Evolutionary conservation across 2,888 invertebrate species (phyloP).

Genomic region (Digitonthophagus gazella): DNA sequence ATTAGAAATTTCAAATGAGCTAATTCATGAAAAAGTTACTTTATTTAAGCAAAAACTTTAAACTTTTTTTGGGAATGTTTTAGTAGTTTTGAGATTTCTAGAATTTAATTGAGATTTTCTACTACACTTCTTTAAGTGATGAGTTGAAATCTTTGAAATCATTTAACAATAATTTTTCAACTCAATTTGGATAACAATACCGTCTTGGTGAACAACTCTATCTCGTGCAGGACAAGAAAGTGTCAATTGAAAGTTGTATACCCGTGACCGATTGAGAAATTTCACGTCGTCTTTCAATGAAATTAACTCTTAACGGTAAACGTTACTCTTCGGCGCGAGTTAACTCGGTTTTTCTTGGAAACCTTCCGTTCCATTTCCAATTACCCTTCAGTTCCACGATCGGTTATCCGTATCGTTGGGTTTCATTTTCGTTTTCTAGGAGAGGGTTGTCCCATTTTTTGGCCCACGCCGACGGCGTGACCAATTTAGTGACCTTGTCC

Average conservation of each 20-base stretch:
- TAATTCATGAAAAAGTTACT: too few relatives aligned
- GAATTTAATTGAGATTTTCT: too few relatives aligned
- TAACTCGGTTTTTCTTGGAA: slow-evolving; percentile 10
- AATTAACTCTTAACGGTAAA: slow-evolving; percentile 11
- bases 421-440: too few relatives aligned
- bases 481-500: slow-evolving; percentile 44
- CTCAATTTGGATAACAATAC: not conserved
- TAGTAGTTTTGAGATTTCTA: too few relatives aligned
- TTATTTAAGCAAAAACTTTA: too few relatives aligned
- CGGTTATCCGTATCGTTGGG: too few relatives aligned
- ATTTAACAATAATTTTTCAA: not conserved
- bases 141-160: too few relatives aligned
- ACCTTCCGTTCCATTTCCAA: not conserved
- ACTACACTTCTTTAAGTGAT: too few relatives aligned
- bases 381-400: too few relatives aligned
- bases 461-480: not conserved
- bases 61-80: too few relatives aligned
- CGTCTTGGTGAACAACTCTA: not conserved
- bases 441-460: not conserved
- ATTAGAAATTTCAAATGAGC: too few relatives aligned
- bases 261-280: not conserved
- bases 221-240: not conserved
- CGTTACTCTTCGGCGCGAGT: not conserved
- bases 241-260: not conserved
- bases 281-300: not conserved